These are phyloP conservation scores for Cacatua alba DNA, from an alignment of 2,113 vertebrate genomes.

Conservation along the genomic window DNA sequence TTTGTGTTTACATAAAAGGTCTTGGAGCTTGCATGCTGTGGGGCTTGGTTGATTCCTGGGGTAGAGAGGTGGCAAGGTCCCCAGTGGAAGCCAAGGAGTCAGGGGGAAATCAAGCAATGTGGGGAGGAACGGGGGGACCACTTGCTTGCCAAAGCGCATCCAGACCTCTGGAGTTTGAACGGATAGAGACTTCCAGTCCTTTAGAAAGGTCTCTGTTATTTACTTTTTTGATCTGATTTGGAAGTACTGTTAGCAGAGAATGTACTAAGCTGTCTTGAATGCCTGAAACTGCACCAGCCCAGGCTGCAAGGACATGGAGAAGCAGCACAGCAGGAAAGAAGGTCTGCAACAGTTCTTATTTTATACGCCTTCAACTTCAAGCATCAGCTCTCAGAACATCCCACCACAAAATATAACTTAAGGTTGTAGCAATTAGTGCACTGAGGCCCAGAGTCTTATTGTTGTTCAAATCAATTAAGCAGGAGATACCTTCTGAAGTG, in stretches of 20 bases:
- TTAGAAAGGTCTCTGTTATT: not conserved
- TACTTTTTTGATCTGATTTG: not conserved
- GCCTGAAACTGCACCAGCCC: not conserved
- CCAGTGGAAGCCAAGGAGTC: not conserved
- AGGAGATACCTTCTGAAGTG: not conserved
- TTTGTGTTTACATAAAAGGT: rapidly evolving
- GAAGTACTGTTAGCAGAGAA: not conserved
- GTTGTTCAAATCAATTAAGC: not conserved
- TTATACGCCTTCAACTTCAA: not conserved
- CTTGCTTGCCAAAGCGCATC: not conserved
- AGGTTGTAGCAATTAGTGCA: not conserved
- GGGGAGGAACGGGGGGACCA: not conserved
- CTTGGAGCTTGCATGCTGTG: not conserved
- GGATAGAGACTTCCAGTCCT: not conserved
- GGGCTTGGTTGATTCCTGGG: not conserved
- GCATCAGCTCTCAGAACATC: not conserved
- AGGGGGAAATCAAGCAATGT: not conserved
- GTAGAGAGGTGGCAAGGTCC: not conserved
- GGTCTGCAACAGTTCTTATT: not conserved
- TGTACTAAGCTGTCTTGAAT: not conserved
- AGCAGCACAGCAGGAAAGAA: not conserved
- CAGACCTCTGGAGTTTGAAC: not conserved
- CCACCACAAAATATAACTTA: not conserved
- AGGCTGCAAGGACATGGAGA: rapidly evolving
- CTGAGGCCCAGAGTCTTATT: too few relatives aligned